phyloP scores from a whole-genome alignment of 2,888 invertebrate genomes.

The Hermaeophaga mercurialis region DNA sequence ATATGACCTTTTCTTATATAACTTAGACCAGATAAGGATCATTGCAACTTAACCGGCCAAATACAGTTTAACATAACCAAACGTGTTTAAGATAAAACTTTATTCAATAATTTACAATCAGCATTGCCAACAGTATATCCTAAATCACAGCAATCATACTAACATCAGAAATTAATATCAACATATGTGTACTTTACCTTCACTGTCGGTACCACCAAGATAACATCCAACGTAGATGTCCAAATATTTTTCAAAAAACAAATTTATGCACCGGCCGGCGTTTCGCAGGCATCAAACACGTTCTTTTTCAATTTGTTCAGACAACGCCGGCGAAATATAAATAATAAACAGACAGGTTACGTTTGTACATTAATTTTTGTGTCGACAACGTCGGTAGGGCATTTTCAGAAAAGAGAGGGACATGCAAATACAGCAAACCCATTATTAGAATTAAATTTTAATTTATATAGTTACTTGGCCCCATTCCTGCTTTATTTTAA shows the following conservation, averaged over 20 bases:
- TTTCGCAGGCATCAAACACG: slow-evolving; percentile 44
- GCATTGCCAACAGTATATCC: not conserved
- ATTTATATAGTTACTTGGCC: too few relatives aligned
- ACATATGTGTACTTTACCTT: slow-evolving; percentile 6
- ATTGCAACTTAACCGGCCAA: too few relatives aligned
- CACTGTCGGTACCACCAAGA: slow-evolving; percentile 10
- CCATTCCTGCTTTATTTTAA: too few relatives aligned
- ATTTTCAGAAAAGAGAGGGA: not conserved
- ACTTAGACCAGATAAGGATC: too few relatives aligned
- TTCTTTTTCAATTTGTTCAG: slow-evolving; percentile 49
- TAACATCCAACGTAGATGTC: slow-evolving; percentile 3
- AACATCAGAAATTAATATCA: slow-evolving; percentile 19
- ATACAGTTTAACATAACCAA: too few relatives aligned
- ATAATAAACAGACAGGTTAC: slow-evolving; percentile 46
- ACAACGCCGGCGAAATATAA: slow-evolving; percentile 42
- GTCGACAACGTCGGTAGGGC: slow-evolving; percentile 31
- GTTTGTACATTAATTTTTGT: slow-evolving; percentile 46
- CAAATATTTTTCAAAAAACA: slow-evolving; percentile 20
- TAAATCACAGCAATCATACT: slow-evolving; percentile 12
- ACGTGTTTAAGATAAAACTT: too few relatives aligned
- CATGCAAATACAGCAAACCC: too few relatives aligned
- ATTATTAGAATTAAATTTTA: too few relatives aligned
- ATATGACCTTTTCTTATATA: too few relatives aligned
- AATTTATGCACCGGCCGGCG: slow-evolving; percentile 40
- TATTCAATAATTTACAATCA: slow-evolving; percentile 2